Conservation (phyloP, 2,797 vertebrate species). For the Lagodon rhomboides region DNA sequence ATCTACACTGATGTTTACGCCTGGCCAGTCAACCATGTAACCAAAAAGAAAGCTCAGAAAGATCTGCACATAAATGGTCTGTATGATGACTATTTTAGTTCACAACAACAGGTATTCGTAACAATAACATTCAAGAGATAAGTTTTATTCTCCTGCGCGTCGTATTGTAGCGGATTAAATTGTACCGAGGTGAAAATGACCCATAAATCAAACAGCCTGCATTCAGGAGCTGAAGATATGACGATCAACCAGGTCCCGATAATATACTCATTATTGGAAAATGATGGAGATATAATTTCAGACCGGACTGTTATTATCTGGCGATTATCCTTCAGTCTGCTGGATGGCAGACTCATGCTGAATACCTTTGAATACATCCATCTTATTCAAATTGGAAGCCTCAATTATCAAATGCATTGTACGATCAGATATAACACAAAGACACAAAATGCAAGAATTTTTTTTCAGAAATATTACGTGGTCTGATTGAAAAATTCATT, state of each 20-base stretch:
- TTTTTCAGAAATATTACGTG: background rate
- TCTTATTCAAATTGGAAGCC: background rate
- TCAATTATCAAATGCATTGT: background rate
- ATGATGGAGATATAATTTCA: conserved; percentile 9
- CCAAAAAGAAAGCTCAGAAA: background rate
- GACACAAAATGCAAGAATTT: background rate
- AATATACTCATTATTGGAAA: conserved; percentile 9
- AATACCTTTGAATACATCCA: background rate
- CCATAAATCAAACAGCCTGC: background rate
- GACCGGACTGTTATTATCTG: conserved; percentile 4
- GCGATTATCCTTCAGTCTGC: conserved; percentile 13
- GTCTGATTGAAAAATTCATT: background rate
- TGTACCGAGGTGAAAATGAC: conserved; percentile 7
- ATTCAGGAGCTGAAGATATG: background rate
- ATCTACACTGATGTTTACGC: background rate
- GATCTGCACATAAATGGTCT: background rate
- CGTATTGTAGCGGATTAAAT: background rate
- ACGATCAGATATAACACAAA: background rate
- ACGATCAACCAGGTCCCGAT: background rate
- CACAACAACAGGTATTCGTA: background rate
- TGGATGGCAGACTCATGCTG: background rate
- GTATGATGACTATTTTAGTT: background rate
- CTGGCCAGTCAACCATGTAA: background rate
- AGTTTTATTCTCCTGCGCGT: background rate
- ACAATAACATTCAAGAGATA: background rate